Evolutionary conservation across 2,888 invertebrate genomes (phyloP).

Genomic region (Drosophila lacicola): DNA sequence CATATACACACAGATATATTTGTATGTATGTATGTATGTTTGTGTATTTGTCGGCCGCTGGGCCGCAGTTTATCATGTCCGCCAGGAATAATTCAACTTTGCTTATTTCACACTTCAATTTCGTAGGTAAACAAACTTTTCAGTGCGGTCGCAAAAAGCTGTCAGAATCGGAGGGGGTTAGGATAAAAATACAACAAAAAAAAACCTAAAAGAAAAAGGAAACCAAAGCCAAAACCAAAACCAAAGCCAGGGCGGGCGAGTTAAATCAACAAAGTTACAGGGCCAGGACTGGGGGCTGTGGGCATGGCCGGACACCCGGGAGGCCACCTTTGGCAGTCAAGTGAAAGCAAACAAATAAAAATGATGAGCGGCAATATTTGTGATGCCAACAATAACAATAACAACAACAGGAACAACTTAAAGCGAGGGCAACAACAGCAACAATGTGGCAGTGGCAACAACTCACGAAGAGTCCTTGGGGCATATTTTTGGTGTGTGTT

Average conservation of each 20-base stretch:
- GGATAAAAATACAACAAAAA: background rate
- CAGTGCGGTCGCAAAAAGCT: conserved; percentile 31
- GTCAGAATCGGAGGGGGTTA: background rate
- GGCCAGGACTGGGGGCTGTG: background rate
- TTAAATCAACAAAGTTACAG: conserved; percentile 67
- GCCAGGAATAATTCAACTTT: conserved; percentile 83
- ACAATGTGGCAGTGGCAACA: conserved; percentile 32
- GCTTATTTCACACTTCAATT: conserved; percentile 82
- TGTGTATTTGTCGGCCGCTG: conserved; percentile 33
- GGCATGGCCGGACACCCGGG: conserved; percentile 46
- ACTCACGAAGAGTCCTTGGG: conserved; percentile 62
- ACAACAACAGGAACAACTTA: conserved; percentile 38
- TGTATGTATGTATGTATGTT: background rate
- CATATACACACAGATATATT: background rate
- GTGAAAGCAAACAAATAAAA: conserved; percentile 79
- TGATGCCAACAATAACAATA: conserved; percentile 49
- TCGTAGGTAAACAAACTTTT: conserved; percentile 81
- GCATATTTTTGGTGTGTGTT: conserved; percentile 55
- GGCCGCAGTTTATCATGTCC: conserved; percentile 81
- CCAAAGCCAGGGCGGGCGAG: conserved; percentile 50
- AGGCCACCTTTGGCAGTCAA: conserved; percentile 65
- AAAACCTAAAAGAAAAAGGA: conserved; percentile 36
- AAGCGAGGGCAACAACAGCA: conserved; percentile 22
- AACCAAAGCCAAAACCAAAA: conserved; percentile 36
- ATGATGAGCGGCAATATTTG: conserved; percentile 79